Percentiles rank a stretch among this genome's conserved stretches.
phyloP scores from a whole-genome alignment of 1,140 invertebrate species.

The Magallana ariakensis region DNA sequence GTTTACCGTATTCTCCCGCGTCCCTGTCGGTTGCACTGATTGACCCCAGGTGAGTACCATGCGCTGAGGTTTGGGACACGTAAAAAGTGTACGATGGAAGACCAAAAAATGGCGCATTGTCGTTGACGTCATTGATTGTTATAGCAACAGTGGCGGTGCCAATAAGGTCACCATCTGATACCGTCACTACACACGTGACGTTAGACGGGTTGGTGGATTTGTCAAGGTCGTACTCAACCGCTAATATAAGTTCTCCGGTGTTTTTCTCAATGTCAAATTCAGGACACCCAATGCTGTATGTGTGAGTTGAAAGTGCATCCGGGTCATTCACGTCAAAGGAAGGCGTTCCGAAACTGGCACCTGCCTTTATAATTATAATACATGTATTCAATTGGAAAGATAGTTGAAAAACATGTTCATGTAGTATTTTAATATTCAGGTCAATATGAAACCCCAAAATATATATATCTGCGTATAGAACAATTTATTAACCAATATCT shows the following conservation, averaged over 20 bases:
- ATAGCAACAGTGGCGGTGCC: slow-evolving; percentile 37
- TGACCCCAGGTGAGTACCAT: slow-evolving; percentile 33
- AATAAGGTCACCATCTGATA: slow-evolving; percentile 37
- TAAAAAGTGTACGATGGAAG: slow-evolving; percentile 30
- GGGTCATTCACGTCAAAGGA: slow-evolving; percentile 47
- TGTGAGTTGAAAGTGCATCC: slow-evolving; percentile 46
- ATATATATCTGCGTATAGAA: too few relatives aligned
- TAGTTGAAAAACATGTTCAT: too few relatives aligned
- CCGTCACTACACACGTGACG: slow-evolving; percentile 19
- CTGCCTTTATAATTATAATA: not conserved
- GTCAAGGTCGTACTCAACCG: slow-evolving; percentile 42
- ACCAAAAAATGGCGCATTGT: slow-evolving; percentile 39
- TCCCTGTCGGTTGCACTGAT: slow-evolving; percentile 38
- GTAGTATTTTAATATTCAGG: too few relatives aligned
- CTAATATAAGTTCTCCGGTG: not conserved
- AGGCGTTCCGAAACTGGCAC: slow-evolving; percentile 43
- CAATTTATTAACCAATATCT: too few relatives aligned
- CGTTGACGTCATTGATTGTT: slow-evolving; percentile 44
- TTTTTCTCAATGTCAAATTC: not conserved
- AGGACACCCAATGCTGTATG: slow-evolving; percentile 49
- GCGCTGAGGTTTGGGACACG: not conserved
- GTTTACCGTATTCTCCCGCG: slow-evolving; percentile 35
- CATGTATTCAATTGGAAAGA: too few relatives aligned
- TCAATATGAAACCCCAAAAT: too few relatives aligned
- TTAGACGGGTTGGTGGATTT: not conserved